Evolutionary conservation across 2,113 vertebrate genomes (phyloP), one percentile per base, ranked within the genome.

Genomic region (Cavia aperea): DNA sequence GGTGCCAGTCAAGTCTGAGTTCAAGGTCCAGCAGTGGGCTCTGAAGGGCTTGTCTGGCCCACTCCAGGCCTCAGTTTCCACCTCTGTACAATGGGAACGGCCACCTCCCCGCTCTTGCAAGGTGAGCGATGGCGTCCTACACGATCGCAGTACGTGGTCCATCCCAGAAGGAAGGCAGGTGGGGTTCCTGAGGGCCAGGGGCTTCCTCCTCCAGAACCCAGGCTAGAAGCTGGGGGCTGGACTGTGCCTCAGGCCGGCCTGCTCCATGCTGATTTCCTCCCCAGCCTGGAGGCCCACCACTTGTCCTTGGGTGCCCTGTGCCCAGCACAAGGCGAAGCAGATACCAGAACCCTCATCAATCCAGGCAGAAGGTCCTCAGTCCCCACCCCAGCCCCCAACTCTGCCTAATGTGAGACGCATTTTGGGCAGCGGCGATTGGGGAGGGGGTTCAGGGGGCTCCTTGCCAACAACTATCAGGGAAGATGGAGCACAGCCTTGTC

Each of bases 1-100:
- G 72, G 82, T 58, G 93, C 33, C 68, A 81, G 78, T 51, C 23
- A 92, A 66, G 62, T 92, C 62, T 56, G 23, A 94, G 93, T 94
- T 81, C n/a, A 81, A 72, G 70, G 51, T 21, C 84, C 72, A 73
- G 65, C 1, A 0, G 65, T 33, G 39, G 62, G 78, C 66, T 43
- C 65, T 13, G 51, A 95, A 85, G 43, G 66, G 77, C 23, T 33
- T 43, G 68, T 10, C 24, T 84, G 92, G 93, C 62, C 88, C 3
- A 2, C 51, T 88, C 62, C 21, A 79, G 78, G 86, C 70, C 85
- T 90, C 1, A 0, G 65, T 91, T 94, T 94, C 36, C 56, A 91
- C 78, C 70, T 90, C 36, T 43, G 77, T 70, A 66, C 51, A 29
- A 36, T 31, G 70, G 46, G 54, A 83, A 62, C 23, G 36, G 85